Conservation (phyloP, 2,113 vertebrate genomes). For the Saccopteryx leptura region DNA sequence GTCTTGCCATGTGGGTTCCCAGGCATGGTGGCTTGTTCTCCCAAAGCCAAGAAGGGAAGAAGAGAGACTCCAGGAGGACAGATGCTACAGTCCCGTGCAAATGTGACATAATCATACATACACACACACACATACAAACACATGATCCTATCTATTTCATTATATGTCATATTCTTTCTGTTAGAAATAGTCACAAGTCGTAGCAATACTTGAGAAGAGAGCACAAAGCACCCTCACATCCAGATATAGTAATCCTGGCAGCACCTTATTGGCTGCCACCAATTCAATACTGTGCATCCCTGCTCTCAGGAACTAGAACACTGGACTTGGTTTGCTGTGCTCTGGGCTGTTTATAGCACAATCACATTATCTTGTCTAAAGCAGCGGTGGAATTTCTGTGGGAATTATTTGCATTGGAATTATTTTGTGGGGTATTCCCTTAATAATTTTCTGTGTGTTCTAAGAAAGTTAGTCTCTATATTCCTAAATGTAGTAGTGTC, state of each 20-base stretch:
- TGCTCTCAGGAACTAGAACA: neutral
- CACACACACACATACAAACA: neutral
- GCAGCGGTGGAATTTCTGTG: neutral
- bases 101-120: neutral
- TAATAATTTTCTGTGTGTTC: neutral
- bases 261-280: no score
- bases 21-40: neutral
- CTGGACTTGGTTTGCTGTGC: neutral
- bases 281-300: rapidly evolving
- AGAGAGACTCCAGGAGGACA: neutral
- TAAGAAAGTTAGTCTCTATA: neutral
- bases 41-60: neutral
- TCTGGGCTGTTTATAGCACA: neutral
- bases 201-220: neutral
- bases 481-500: neutral
- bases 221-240: neutral
- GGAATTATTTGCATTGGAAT: neutral
- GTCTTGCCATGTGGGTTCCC: rapidly evolving
- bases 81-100: no score
- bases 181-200: neutral
- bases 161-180: neutral
- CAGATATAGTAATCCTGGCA: neutral
- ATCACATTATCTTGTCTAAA: neutral
- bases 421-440: neutral
- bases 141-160: neutral